These are phyloP conservation scores for Calameuta filiformis DNA, from an alignment of 2,888 invertebrate species.

Conservation along the genomic window DNA sequence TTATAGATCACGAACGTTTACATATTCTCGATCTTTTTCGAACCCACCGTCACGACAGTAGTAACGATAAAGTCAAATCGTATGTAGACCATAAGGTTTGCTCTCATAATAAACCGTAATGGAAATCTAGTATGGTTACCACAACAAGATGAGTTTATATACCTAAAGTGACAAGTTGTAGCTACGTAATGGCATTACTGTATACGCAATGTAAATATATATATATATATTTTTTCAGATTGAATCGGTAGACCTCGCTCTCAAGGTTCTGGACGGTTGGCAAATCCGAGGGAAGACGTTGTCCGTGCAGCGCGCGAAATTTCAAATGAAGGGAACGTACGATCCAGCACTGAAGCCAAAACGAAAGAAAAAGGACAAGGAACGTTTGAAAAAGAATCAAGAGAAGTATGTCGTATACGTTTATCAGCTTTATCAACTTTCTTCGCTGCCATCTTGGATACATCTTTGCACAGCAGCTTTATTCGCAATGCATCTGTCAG, in stretches of 20 bases:
- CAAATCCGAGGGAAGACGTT: slow-evolving; percentile 83
- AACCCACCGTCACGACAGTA: neutral
- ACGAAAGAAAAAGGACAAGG: slow-evolving; percentile 85
- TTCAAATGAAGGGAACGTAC: slow-evolving; percentile 93
- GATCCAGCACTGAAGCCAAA: slow-evolving; percentile 94
- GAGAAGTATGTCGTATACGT: slow-evolving; percentile 75
- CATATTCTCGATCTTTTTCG: neutral
- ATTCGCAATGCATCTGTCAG: neutral
- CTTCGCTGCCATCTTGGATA: neutral
- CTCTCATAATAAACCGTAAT: neutral
- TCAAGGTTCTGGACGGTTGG: slow-evolving; percentile 91
- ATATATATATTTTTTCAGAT: slow-evolving; percentile 65
- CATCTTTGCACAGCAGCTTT: neutral
- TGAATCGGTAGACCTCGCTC: slow-evolving; percentile 93
- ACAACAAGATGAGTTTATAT: neutral
- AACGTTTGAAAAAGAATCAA: slow-evolving; percentile 91
- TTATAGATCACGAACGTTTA: neutral
- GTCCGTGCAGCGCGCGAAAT: slow-evolving; percentile 91
- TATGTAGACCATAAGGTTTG: neutral
- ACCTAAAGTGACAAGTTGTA: neutral
- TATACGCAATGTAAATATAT: neutral
- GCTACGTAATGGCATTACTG: neutral
- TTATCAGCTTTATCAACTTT: neutral
- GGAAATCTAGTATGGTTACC: neutral
- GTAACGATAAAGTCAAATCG: neutral